Conservation (phyloP, 2,888 invertebrate genomes). For the Mimachlamys varia region DNA sequence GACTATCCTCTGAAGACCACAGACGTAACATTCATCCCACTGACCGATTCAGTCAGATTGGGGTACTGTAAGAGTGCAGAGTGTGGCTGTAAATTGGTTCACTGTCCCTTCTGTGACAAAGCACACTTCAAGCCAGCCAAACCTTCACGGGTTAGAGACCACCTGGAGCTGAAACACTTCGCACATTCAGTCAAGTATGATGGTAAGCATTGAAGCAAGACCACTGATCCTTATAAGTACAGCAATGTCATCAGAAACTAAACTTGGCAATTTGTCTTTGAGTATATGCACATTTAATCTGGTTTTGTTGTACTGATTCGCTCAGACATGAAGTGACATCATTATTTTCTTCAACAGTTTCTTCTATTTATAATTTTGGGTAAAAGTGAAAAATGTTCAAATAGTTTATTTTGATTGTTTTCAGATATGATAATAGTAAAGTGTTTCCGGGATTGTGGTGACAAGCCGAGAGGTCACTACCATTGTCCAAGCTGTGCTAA, state of each 20-base stretch:
- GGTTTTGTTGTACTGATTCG: too few relatives aligned
- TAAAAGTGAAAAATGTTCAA: too few relatives aligned
- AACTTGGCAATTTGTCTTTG: too few relatives aligned
- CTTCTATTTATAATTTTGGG: too few relatives aligned
- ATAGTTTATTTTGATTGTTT: neutral
- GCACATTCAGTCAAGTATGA: conserved; percentile 70
- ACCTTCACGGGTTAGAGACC: conserved; percentile 65
- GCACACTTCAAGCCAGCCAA: conserved; percentile 68
- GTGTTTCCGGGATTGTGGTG: conserved; percentile 66
- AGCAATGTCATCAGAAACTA: too few relatives aligned
- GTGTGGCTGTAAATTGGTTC: conserved; percentile 65
- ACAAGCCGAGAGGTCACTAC: conserved; percentile 65
- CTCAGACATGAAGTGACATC: too few relatives aligned
- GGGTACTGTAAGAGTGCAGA: conserved; percentile 58
- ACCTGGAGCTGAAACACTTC: conserved; percentile 69
- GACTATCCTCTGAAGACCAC: conserved; percentile 7
- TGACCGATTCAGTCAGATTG: conserved; percentile 54
- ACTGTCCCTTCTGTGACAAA: conserved; percentile 71
- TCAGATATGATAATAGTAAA: conserved; percentile 71
- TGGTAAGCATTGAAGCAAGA: conserved; percentile 57
- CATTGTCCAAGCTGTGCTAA: conserved; percentile 69
- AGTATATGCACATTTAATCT: too few relatives aligned
- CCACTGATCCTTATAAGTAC: neutral
- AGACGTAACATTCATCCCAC: neutral
- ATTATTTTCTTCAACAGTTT: too few relatives aligned